phyloP scores from a whole-genome alignment of 2,113 vertebrate genomes.

The Passer montanus region DNA sequence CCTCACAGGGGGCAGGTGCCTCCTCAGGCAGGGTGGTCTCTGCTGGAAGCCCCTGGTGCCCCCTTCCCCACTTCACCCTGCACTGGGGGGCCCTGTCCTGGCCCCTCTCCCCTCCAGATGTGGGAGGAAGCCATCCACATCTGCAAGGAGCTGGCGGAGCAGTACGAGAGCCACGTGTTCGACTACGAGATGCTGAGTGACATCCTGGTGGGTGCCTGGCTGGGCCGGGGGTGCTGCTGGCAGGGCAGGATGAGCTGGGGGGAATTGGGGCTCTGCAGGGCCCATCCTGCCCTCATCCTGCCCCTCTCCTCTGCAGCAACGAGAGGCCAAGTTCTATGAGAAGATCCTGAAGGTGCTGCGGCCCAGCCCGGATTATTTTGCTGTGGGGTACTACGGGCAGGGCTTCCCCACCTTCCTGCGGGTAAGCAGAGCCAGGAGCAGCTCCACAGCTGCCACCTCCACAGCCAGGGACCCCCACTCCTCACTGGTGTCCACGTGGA shows the following conservation, averaged over 20 bases:
- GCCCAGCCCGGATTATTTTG: slow-evolving; percentile 65
- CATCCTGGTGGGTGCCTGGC: slow-evolving; percentile 36
- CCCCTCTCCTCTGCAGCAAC: slow-evolving; percentile 10
- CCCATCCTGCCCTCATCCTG: too few species aligned
- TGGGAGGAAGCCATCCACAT: slow-evolving; percentile 70
- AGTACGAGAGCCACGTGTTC: slow-evolving; percentile 60
- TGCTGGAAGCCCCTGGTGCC: not conserved
- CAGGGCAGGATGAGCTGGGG: not conserved
- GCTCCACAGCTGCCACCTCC: not conserved
- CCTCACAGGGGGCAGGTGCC: not conserved
- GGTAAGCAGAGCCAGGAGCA: not conserved
- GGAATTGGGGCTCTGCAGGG: too few species aligned
- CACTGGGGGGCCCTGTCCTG: fast-evolving
- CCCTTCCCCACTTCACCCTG: not conserved
- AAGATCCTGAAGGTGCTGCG: slow-evolving; percentile 70
- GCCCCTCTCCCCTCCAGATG: slow-evolving; percentile 12
- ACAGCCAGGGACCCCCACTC: not conserved
- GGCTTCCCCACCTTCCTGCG: slow-evolving; percentile 69
- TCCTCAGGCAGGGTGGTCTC: not conserved
- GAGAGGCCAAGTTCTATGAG: slow-evolving; percentile 58
- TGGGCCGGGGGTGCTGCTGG: not conserved
- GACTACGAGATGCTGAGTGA: slow-evolving; percentile 65
- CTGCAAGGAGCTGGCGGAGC: slow-evolving; percentile 68
- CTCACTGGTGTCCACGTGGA: not conserved
- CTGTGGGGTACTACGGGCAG: slow-evolving; percentile 61